Conservation (phyloP, 1,140 invertebrate species). For the Pteromalus puparum region DNA sequence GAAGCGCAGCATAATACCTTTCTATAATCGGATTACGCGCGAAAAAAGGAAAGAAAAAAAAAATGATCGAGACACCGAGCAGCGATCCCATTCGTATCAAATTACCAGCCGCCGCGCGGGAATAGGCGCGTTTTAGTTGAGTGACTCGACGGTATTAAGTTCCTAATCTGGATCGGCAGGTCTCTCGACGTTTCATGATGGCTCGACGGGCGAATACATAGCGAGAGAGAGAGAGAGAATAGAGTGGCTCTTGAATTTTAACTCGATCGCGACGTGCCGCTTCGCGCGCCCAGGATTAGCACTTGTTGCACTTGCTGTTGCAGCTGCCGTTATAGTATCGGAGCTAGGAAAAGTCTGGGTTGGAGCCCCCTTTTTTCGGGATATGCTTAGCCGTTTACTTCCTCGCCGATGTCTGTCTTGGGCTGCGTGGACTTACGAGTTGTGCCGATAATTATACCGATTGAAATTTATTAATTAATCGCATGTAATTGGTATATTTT, state of each 20-base stretch:
- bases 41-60: background rate
- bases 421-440: no score
- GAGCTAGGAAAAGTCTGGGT: background rate
- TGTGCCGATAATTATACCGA: no score
- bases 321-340: no score
- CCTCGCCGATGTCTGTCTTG: no score
- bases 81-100: background rate
- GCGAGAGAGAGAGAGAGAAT: background rate
- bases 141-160: background rate
- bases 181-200: background rate
- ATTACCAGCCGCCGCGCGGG: background rate
- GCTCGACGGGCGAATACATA: no score
- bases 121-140: slow-evolving; percentile 2
- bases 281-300: background rate
- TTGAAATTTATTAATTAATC: no score
- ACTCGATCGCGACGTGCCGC: slow-evolving; percentile 19
- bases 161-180: background rate
- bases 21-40: background rate
- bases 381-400: background rate
- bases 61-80: background rate
- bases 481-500: no score
- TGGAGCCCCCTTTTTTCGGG: background rate
- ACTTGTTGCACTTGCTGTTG: slow-evolving; percentile 10
- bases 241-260: slow-evolving; percentile 34
- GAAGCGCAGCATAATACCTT: background rate